Conservation (phyloP, 2,113 vertebrate species). For the Eira barbara region DNA sequence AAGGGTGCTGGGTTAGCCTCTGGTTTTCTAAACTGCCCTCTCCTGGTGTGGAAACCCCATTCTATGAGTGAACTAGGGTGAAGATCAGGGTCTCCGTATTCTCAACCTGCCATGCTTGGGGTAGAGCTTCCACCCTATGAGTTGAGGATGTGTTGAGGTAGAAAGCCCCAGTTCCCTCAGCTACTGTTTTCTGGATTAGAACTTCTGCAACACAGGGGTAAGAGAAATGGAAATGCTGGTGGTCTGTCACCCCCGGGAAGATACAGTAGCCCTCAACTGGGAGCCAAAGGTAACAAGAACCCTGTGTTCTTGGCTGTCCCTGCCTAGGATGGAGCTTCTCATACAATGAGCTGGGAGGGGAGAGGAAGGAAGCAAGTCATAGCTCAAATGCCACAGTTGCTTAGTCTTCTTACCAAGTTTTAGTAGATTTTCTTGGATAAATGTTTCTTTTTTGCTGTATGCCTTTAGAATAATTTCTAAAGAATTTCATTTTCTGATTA, state of each 20-base stretch:
- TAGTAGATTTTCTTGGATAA: not conserved
- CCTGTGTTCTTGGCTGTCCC: not conserved
- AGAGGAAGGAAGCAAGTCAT: not conserved
- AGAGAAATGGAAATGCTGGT: not conserved
- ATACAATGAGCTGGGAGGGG: not conserved
- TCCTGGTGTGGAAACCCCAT: not conserved
- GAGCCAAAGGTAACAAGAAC: not conserved
- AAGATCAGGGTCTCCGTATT: not conserved
- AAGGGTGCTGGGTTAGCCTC: not conserved
- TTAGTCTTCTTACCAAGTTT: not conserved
- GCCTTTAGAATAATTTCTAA: not conserved
- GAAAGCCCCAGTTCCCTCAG: not conserved
- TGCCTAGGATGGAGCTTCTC: not conserved
- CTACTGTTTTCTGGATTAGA: not conserved
- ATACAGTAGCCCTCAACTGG: not conserved
- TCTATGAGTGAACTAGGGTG: not conserved
- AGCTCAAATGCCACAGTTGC: not conserved
- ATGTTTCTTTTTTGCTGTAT: not conserved
- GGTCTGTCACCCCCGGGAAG: not conserved
- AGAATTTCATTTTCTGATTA: not conserved
- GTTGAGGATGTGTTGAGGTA: not conserved
- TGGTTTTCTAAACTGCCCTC: not conserved
- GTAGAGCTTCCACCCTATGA: not conserved
- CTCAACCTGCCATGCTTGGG: not conserved
- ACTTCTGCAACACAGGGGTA: not conserved